A percentile compares a stretch with the other conserved stretches of the same genome.
phyloP scores from a whole-genome alignment of 2,113 vertebrate genomes.

The Caracal caracal region DNA sequence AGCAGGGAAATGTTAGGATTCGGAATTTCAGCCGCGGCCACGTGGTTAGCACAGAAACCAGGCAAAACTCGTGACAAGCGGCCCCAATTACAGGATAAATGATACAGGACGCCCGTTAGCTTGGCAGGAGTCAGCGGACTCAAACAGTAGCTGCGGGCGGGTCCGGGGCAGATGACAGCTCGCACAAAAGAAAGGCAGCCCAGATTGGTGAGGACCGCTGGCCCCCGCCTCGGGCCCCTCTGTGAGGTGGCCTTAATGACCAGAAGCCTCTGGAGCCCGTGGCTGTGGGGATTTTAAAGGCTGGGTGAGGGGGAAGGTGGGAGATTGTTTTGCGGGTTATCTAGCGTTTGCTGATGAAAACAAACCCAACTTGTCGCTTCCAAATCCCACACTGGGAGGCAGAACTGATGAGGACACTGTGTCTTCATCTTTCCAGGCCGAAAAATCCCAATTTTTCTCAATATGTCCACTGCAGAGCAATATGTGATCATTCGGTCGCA shows the following conservation, averaged over 20 bases:
- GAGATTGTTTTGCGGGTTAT: not conserved
- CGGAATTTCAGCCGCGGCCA: not conserved
- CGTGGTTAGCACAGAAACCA: not conserved
- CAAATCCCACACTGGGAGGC: not conserved
- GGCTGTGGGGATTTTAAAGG: not conserved
- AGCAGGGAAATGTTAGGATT: not conserved
- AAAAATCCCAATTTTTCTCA: slow-evolving; percentile 43
- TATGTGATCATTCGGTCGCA: not conserved
- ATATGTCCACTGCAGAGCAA: not conserved
- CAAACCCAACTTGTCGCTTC: not conserved
- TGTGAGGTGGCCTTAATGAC: not conserved
- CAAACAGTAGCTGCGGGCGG: not conserved
- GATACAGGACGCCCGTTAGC: not conserved
- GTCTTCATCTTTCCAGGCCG: slow-evolving; percentile 53
- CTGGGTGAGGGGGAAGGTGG: not conserved
- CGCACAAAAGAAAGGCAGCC: not conserved
- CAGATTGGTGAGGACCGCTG: not conserved
- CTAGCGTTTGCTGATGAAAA: not conserved
- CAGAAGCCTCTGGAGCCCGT: not conserved
- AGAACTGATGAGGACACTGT: not conserved
- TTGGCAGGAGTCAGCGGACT: slow-evolving; percentile 48
- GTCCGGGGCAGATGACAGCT: not conserved
- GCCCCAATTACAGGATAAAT: slow-evolving; percentile 63
- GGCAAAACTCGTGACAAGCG: slow-evolving; percentile 35
- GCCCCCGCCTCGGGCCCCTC: not conserved